Evolutionary conservation across 2,888 invertebrate species (phyloP).

Genomic region (Clivina fossor): DNA sequence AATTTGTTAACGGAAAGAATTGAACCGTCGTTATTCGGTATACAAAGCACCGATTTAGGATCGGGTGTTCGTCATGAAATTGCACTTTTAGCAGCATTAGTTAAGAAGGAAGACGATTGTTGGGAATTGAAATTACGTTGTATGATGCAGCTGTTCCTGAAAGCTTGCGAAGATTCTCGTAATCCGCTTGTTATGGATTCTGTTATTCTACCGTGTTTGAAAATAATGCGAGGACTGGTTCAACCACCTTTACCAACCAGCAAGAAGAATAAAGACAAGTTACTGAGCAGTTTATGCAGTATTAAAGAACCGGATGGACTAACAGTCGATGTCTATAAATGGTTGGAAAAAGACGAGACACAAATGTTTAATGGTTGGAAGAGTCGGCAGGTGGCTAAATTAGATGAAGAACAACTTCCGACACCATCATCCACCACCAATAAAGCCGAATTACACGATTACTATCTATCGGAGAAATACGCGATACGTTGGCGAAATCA

Average conservation of each 20-base stretch:
- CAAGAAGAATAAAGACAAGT: slow-evolving; percentile 56
- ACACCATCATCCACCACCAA: slow-evolving; percentile 45
- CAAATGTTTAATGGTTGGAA: slow-evolving; percentile 76
- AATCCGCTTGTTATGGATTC: slow-evolving; percentile 88
- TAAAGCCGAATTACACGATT: slow-evolving; percentile 40
- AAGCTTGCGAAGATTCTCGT: slow-evolving; percentile 73
- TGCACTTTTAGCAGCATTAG: slow-evolving; percentile 79
- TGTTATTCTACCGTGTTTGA: slow-evolving; percentile 88
- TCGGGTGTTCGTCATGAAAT: slow-evolving; percentile 87
- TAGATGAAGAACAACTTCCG: slow-evolving; percentile 47
- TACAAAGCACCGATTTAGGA: slow-evolving; percentile 72
- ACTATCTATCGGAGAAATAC: slow-evolving; percentile 76
- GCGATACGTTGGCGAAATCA: slow-evolving; percentile 66
- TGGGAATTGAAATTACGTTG: slow-evolving; percentile 92
- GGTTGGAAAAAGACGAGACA: slow-evolving; percentile 69
- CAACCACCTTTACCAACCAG: slow-evolving; percentile 62
- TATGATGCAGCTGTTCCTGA: slow-evolving; percentile 84
- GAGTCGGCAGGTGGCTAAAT: slow-evolving; percentile 60
- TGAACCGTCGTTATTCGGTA: slow-evolving; percentile 72
- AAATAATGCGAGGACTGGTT: slow-evolving; percentile 84
- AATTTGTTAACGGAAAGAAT: slow-evolving; percentile 80
- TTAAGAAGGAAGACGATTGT: slow-evolving; percentile 90
- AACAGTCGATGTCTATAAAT: slow-evolving; percentile 71
- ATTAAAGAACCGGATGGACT: slow-evolving; percentile 60
- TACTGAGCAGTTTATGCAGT: slow-evolving; percentile 23